phyloP scores from a whole-genome alignment of 2,888 invertebrate species.

The Agrilus biguttatus region DNA sequence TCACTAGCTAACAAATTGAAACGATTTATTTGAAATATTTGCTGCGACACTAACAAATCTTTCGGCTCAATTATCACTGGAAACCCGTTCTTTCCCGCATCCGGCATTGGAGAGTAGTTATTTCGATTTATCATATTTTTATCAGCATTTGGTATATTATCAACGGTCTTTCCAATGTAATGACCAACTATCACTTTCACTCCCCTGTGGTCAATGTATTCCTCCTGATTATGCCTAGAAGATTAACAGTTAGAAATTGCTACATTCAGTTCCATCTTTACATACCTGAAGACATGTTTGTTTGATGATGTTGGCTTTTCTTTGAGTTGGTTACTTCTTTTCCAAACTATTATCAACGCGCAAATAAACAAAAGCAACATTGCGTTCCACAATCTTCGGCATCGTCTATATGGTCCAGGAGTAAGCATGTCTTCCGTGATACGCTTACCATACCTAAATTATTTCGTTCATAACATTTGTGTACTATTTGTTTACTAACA shows the following conservation, averaged over 20 bases:
- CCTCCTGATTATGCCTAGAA: slow-evolving; percentile 46
- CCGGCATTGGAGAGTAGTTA: slow-evolving; percentile 56
- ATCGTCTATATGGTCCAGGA: slow-evolving; percentile 20
- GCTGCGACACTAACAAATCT: slow-evolving; percentile 61
- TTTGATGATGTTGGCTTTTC: too few species aligned
- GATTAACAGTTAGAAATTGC: neutral
- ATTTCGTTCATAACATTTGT: too few species aligned
- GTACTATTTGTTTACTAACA: too few species aligned
- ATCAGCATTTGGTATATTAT: slow-evolving; percentile 52
- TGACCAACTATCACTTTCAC: slow-evolving; percentile 78
- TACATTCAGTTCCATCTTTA: too few species aligned
- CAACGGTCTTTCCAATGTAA: slow-evolving; percentile 64
- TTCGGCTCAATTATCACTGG: slow-evolving; percentile 65
- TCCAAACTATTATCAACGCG: too few species aligned
- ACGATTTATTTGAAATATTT: slow-evolving; percentile 68
- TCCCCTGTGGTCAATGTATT: slow-evolving; percentile 58
- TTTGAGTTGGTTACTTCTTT: too few species aligned
- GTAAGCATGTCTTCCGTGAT: too few species aligned
- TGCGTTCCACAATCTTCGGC: slow-evolving; percentile 20
- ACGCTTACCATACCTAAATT: too few species aligned
- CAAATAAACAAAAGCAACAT: slow-evolving; percentile 13
- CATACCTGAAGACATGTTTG: too few species aligned
- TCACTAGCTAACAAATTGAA: slow-evolving; percentile 84
- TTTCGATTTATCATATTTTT: slow-evolving; percentile 58
- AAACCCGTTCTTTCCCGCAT: slow-evolving; percentile 65